phyloP scores from a whole-genome alignment of 2,888 invertebrate genomes.

The Phasia obesa region DNA sequence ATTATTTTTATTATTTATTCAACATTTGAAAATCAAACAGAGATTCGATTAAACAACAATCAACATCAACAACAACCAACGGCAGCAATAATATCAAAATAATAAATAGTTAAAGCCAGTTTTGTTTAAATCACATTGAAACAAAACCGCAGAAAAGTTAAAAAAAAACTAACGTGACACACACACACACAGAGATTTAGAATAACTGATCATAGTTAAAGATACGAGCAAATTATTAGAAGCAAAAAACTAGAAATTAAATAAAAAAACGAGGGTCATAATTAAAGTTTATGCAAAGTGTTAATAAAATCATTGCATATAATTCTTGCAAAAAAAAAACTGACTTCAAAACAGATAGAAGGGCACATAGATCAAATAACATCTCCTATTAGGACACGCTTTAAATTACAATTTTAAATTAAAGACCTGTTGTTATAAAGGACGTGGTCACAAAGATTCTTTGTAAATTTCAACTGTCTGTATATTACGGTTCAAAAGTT shows the following conservation, averaged over 20 bases:
- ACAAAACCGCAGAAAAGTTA: constrained; percentile 20
- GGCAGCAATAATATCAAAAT: background rate
- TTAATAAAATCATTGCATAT: too few relatives aligned
- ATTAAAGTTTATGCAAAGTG: background rate
- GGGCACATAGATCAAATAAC: too few relatives aligned
- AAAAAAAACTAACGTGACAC: background rate
- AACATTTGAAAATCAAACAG: constrained; percentile 48
- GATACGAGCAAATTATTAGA: constrained; percentile 37
- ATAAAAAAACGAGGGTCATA: constrained; percentile 35
- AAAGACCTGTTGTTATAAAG: too few relatives aligned
- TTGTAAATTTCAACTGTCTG: too few relatives aligned
- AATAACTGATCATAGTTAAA: constrained; percentile 53
- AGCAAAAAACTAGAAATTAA: constrained; percentile 38
- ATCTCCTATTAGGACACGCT: too few relatives aligned
- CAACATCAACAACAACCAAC: background rate
- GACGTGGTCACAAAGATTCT: too few relatives aligned
- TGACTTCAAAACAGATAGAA: too few relatives aligned
- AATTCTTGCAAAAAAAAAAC: too few relatives aligned
- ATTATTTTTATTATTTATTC: constrained; percentile 30
- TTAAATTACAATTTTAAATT: too few relatives aligned
- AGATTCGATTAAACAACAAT: constrained; percentile 37
- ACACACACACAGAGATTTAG: constrained; percentile 44
- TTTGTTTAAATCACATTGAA: constrained; percentile 51
- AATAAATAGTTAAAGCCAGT: constrained; percentile 26
- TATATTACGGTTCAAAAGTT: too few relatives aligned